Evolutionary conservation across 2,888 invertebrate species (phyloP), one percentile per base, ranked within the genome.

Genomic region (Eledone cirrhosa): DNA sequence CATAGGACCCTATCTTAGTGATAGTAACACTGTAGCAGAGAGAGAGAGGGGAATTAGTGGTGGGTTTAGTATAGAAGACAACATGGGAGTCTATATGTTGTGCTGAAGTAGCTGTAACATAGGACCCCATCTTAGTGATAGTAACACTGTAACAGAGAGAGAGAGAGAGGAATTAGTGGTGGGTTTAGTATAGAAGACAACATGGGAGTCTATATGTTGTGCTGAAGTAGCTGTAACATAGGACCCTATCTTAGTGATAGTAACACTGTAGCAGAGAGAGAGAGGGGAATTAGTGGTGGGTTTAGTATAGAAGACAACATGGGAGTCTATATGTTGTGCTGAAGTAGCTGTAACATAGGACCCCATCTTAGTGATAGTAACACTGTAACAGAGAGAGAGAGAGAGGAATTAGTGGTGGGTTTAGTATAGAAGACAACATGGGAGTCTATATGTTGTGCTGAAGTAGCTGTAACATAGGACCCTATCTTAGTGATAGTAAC

Each of bases 191-290:
- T 3, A 22, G 27, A 11, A 11, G 22, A 31, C 0, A 24, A 72
- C 19, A 1, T 24, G n/a, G 41, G 1, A 41, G 41, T n/a, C n/a
- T n/a, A n/a, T n/a, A n/a, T n/a, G n/a, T n/a, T n/a, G n/a, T n/a
- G n/a, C n/a, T n/a, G n/a, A n/a, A n/a, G n/a, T n/a, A 83, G 99
- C 99, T 29, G 97, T 97, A 92, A 98, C 96, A 92, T 99, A n/a
- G n/a, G n/a, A n/a, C n/a, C n/a, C n/a, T n/a, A n/a, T n/a, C n/a
- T n/a, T n/a, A 99, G 85, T 97, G 94, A 87, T 96, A 95, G 92
- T 97, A 97, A 92, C 97, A 98, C 88, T 89, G 86, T 13, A 85
- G 82, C 48, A 80, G 75, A 59, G 14, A 33, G 22, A 31, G 13
- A 29, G n/a, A n/a, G n/a, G n/a, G 65, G 24, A 22, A 29, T 0